Conservation (phyloP, 2,888 invertebrate species). For the Lymantria dispar region DNA sequence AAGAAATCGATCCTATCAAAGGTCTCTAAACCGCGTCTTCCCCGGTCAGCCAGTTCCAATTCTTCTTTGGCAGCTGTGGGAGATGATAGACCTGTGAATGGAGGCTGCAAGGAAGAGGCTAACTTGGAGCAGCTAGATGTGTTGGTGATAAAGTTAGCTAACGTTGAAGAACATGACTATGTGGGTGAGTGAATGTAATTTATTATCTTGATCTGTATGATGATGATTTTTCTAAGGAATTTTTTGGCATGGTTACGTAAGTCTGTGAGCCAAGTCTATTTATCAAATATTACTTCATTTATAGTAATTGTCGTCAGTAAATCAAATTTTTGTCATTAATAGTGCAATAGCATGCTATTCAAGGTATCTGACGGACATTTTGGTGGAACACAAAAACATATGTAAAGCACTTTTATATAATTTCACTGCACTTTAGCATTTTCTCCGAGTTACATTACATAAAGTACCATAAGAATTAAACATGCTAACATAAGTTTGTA, state of each 20-base stretch:
- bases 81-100: slow-evolving; percentile 48
- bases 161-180: slow-evolving; percentile 67
- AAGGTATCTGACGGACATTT: too few species aligned
- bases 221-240: background rate
- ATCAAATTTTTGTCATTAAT: too few species aligned
- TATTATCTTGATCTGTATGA: background rate
- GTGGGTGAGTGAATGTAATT: slow-evolving; percentile 54
- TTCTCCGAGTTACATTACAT: too few species aligned
- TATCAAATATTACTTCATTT: too few species aligned
- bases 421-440: too few species aligned
- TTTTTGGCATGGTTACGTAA: too few species aligned
- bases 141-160: slow-evolving; percentile 67
- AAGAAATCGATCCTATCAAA: slow-evolving; percentile 66
- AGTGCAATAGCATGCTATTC: too few species aligned
- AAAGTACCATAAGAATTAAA: background rate
- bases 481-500: background rate
- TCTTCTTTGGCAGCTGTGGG: slow-evolving; percentile 40
- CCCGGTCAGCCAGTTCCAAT: slow-evolving; percentile 56
- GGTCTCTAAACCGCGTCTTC: slow-evolving; percentile 59
- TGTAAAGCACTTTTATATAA: too few species aligned
- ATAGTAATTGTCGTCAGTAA: too few species aligned
- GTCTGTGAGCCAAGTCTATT: too few species aligned
- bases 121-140: slow-evolving; percentile 59
- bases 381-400: too few species aligned
- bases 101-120: slow-evolving; percentile 39